Evolutionary conservation across 2,113 vertebrate genomes (phyloP).

Genomic region (Zosterops lateralis): DNA sequence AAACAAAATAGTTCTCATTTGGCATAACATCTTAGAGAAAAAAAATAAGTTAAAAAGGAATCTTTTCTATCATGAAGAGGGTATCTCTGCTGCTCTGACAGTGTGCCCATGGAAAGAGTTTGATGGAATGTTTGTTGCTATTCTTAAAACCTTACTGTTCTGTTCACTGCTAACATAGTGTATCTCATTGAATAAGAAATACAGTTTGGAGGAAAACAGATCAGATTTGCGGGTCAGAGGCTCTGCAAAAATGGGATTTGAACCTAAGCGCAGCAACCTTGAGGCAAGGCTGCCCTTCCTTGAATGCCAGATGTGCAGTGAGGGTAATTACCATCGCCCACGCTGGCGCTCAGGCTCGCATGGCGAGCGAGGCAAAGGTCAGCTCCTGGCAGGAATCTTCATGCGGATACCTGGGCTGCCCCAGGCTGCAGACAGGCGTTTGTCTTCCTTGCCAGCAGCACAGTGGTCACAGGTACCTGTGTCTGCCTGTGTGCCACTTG

Average conservation of each 20-base stretch:
- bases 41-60: not conserved
- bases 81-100: not conserved
- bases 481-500: not conserved
- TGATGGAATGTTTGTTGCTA: not conserved
- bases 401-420: not conserved
- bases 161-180: not conserved
- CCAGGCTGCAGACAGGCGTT: rapidly evolving
- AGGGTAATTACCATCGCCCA: not conserved
- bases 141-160: not conserved
- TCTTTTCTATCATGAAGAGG: not conserved
- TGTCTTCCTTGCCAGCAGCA: not conserved
- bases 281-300: constrained; percentile 18
- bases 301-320: constrained; percentile 8
- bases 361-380: not conserved
- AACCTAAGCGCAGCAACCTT: not conserved
- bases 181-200: constrained; percentile 7
- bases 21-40: not conserved
- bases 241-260: constrained; percentile 5
- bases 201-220: not conserved
- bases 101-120: not conserved
- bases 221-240: constrained; percentile 28
- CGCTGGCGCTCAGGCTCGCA: rapidly evolving
- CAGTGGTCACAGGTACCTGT: not conserved
- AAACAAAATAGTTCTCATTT: not conserved
- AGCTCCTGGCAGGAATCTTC: not conserved